A percentile compares a stretch with the other conserved stretches of the same genome.
Conservation (phyloP, 2,888 invertebrate species). For the Tipula lateralis region DNA sequence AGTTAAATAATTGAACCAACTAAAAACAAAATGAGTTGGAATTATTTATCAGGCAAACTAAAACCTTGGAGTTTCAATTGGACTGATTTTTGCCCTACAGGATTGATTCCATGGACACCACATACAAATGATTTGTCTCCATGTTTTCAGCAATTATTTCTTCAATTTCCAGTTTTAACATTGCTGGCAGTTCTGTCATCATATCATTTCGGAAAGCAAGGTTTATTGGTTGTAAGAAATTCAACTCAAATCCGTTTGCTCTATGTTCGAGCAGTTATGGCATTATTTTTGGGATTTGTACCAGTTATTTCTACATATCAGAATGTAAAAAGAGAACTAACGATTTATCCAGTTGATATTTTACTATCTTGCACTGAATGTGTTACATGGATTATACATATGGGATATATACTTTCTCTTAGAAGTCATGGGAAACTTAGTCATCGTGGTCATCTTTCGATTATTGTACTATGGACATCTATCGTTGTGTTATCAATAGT, state of each 20-base stretch:
- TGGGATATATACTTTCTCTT: conserved; percentile 58
- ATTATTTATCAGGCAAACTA: conserved; percentile 28
- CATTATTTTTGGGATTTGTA: conserved; percentile 59
- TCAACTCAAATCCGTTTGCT: conserved; percentile 59
- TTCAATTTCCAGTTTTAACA: conserved; percentile 70
- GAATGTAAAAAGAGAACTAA: conserved; percentile 52
- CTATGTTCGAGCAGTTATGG: conserved; percentile 59
- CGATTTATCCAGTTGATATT: conserved; percentile 63
- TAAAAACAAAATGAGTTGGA: background rate
- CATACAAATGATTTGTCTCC: conserved; percentile 69
- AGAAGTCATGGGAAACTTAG: conserved; percentile 60
- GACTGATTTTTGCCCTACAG: conserved; percentile 69
- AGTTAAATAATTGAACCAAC: background rate
- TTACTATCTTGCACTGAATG: conserved; percentile 65
- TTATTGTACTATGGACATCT: conserved; percentile 65
- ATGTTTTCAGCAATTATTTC: conserved; percentile 79
- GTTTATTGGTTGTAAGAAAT: conserved; percentile 59
- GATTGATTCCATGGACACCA: conserved; percentile 65
- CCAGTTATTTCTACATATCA: conserved; percentile 67
- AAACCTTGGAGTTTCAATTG: conserved; percentile 59
- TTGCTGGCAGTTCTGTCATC: conserved; percentile 73
- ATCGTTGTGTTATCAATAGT: conserved; percentile 63
- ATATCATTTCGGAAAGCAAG: conserved; percentile 70
- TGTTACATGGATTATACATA: conserved; percentile 77
- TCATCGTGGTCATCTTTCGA: conserved; percentile 67